Percentiles rank a stretch among this genome's conserved stretches.
Evolutionary conservation across 2,888 invertebrate species (phyloP).

Genomic region (Aleiodes leptofemur): DNA sequence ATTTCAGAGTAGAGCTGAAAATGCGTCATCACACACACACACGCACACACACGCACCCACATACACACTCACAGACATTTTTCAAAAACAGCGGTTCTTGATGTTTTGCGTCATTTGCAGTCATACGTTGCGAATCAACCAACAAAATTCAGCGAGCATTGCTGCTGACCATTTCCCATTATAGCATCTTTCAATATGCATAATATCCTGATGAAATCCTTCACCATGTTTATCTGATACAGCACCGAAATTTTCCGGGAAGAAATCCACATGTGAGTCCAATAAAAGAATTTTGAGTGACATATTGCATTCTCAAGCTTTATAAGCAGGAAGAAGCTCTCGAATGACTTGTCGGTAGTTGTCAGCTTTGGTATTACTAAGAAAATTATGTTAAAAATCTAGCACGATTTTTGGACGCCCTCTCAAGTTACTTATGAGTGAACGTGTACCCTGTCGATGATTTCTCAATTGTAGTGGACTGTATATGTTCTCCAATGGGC

Average conservation of each 20-base stretch:
- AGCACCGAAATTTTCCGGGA: conserved; percentile 57
- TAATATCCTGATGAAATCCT: conserved; percentile 62
- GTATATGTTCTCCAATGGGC: no score
- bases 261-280: conserved; percentile 60
- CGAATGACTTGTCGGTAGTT: conserved; percentile 40
- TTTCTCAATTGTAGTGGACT: no score
- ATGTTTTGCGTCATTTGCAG: conserved; percentile 39
- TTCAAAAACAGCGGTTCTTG: conserved; percentile 35
- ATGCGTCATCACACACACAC: no score
- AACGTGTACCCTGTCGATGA: no score
- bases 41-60: no score
- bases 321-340: conserved; percentile 46
- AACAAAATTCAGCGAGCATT: conserved; percentile 48
- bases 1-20: no score
- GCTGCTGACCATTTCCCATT: conserved; percentile 45
- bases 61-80: no score
- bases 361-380: conserved; percentile 41
- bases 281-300: conserved; percentile 60
- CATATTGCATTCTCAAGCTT: conserved; percentile 57
- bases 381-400: no score
- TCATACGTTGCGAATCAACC: conserved; percentile 32
- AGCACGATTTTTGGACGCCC: no score
- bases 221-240: conserved; percentile 62
- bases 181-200: conserved; percentile 58
- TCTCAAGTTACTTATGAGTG: no score